Base-by-base conservation (phyloP, 2,113 vertebrate species). In the Hiodon tergisus region DNA sequence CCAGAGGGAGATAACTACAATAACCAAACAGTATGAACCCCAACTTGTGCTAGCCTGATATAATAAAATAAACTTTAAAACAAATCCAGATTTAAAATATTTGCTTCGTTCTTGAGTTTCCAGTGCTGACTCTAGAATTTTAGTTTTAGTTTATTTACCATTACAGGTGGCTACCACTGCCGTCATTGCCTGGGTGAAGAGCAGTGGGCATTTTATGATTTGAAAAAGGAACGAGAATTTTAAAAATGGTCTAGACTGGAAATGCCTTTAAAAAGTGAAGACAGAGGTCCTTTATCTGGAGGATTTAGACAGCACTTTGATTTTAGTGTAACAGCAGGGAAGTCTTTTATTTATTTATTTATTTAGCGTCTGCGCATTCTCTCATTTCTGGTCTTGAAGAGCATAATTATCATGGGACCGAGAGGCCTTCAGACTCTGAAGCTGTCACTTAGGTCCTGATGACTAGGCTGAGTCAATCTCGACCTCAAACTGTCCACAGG, bases 401-500 rank as follows among this genome's bases (percentile, higher is more conserved):
- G 69, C 58, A 65, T 77, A 81, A 80, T 80, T 77, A 78, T 53
- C 61, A 55, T 69, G 69, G 68, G 61, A 73, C 65, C 58, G 69
- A 65, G 17, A 59, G 66, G 65, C 59, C 76, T 79, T 70, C 71
- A 52, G 55, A 46, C 69, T 47, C 69, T 53, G 67, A n/a, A 79
- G 78, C 71, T 70, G 72, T 69, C 76, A 78, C 74, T 71, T 76
- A 78, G 78, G 69, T 77, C 47, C 70, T 54, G 31, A 73, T 51
- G 73, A 55, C 72, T 74, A 54, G 71, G 55, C 69, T 75, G 78
- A 73, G 74, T 78, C 74, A 76, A 52, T 47, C 69, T 75, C 54
- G 72, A 69, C 75, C 73, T 84, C 73, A 79, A 80, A 79, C 77
- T 77, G 76, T 80, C 77, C 66, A 72, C 65, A 65, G 74, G 53